Percentiles rank a stretch among this genome's conserved stretches.
Evolutionary conservation across 2,797 vertebrate genomes (phyloP).

Genomic region (Calcarius lapponicus): DNA sequence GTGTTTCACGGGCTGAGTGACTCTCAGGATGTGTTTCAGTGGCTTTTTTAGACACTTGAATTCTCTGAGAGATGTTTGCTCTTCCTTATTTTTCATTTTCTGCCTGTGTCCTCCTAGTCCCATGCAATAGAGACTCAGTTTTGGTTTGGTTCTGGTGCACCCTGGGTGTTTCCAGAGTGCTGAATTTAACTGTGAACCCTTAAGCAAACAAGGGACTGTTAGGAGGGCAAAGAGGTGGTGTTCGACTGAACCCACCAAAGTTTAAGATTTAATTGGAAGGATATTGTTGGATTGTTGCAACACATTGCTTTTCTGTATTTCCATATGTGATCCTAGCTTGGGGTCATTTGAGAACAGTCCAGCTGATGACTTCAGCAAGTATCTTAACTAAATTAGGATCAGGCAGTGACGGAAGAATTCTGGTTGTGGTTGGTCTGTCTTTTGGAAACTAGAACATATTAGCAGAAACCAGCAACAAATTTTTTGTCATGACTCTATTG

Average conservation of each 20-base stretch:
- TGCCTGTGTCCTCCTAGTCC: background rate
- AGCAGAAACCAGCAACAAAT: constrained; percentile 61
- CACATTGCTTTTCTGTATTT: constrained; percentile 67
- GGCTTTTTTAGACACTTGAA: background rate
- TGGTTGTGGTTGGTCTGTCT: constrained; percentile 66
- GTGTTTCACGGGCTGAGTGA: background rate
- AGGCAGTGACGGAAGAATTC: constrained; percentile 69
- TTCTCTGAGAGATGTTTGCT: background rate
- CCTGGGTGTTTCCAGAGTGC: background rate
- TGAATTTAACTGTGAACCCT: background rate
- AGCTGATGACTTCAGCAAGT: constrained; percentile 74
- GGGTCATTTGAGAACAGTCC: constrained; percentile 72
- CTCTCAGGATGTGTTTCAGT: background rate
- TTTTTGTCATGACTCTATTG: constrained; percentile 54
- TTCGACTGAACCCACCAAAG: background rate
- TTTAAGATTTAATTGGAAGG: constrained; percentile 54
- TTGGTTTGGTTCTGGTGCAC: background rate
- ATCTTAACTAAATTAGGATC: constrained; percentile 73
- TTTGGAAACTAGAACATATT: constrained; percentile 59
- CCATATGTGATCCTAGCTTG: constrained; percentile 71
- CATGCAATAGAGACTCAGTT: background rate
- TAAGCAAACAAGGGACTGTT: background rate
- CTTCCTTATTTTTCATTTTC: background rate
- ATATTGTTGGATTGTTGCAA: constrained; percentile 65
- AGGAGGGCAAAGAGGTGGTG: background rate